Evolutionary conservation across 2,797 vertebrate species (phyloP).

Genomic region (Balearica regulorum): DNA sequence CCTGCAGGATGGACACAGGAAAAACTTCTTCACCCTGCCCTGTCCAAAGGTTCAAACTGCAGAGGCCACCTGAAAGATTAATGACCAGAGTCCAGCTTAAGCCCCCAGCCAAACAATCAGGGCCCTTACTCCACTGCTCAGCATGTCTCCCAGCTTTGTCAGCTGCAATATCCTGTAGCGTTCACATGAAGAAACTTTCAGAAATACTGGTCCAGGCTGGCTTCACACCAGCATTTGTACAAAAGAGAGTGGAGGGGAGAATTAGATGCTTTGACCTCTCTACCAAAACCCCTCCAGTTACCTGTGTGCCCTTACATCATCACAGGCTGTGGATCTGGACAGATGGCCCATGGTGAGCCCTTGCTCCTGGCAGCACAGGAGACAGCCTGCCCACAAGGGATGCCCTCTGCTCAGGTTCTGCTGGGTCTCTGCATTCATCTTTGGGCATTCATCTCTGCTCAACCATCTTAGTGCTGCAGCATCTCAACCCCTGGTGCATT

Average conservation of each 20-base stretch:
- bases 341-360: not conserved
- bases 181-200: not conserved
- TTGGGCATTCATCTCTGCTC: too few relatives aligned
- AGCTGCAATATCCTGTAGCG: not conserved
- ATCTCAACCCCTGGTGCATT: conserved; percentile 33
- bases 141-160: not conserved
- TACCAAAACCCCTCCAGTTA: not conserved
- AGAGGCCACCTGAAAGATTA: not conserved
- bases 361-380: not conserved
- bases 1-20: not conserved
- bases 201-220: not conserved
- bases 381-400: not conserved
- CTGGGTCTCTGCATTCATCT: not conserved
- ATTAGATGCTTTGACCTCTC: not conserved
- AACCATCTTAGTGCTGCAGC: conserved; percentile 21
- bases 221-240: not conserved
- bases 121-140: not conserved
- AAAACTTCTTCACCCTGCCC: not conserved
- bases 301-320: not conserved
- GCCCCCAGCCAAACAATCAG: not conserved
- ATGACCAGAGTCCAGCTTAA: not conserved
- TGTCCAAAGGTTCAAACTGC: not conserved
- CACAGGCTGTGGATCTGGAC: not conserved
- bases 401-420: not conserved
- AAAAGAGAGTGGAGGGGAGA: not conserved